These are phyloP conservation scores for Micronisus gabar DNA, from an alignment of 2,113 vertebrate genomes.

Conservation along the genomic window DNA sequence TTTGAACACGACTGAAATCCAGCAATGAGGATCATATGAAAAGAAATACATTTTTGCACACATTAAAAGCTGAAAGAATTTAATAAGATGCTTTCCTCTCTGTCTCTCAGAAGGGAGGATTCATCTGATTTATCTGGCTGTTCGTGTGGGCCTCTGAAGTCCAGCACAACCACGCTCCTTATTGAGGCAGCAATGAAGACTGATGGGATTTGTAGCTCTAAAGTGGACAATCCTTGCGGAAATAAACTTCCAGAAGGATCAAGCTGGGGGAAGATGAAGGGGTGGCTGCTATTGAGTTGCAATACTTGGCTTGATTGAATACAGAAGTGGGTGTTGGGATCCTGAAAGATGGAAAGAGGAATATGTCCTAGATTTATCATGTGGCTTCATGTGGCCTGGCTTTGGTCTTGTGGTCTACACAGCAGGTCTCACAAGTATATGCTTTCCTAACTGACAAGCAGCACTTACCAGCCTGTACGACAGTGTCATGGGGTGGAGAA, in stretches of 20 bases:
- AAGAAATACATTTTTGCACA: not conserved
- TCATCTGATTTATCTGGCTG: not conserved
- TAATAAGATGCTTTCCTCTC: not conserved
- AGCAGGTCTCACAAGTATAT: not conserved
- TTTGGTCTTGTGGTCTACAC: not conserved
- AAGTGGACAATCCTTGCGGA: not conserved
- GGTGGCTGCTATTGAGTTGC: not conserved
- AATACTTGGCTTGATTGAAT: not conserved
- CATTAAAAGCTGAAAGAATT: slow-evolving; percentile 5
- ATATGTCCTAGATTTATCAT: not conserved
- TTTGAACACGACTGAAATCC: slow-evolving; percentile 36
- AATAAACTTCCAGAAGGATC: not conserved
- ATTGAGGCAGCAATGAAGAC: not conserved
- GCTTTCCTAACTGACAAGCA: not conserved
- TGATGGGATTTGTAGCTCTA: not conserved
- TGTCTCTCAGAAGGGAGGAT: not conserved
- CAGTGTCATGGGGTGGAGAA: not conserved
- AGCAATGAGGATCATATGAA: slow-evolving; percentile 33
- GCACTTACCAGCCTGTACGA: not conserved
- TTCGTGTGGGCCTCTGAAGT: not conserved
- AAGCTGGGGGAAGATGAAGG: not conserved
- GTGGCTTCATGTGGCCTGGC: not conserved
- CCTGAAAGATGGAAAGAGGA: not conserved
- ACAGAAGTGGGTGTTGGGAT: not conserved
- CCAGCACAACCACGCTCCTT: not conserved